These are phyloP conservation scores for Metellina segmentata DNA, from an alignment of 2,888 invertebrate genomes.

Conservation along the genomic window DNA sequence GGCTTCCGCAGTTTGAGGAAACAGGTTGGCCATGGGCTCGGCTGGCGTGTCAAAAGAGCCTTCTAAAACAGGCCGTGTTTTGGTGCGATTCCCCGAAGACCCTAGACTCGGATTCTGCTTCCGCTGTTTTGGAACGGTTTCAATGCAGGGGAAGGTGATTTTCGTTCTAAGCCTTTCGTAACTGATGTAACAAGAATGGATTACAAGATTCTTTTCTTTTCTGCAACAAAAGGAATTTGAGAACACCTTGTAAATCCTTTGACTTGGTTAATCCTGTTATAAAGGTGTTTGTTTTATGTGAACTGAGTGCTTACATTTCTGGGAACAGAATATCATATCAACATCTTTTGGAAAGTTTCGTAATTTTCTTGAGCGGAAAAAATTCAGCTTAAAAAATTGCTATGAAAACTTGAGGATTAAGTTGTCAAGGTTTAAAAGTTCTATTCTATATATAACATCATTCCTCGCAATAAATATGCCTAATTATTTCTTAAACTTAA, in stretches of 20 bases:
- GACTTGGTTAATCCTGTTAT: neutral
- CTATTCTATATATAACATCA: too few species aligned
- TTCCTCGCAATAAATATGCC: too few species aligned
- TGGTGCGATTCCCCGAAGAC: conserved; percentile 38
- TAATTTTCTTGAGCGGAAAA: too few species aligned
- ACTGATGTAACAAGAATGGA: conserved; percentile 43
- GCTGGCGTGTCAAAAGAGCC: conserved; percentile 39
- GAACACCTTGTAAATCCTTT: neutral
- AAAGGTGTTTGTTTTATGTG: neutral
- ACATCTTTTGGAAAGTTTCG: too few species aligned
- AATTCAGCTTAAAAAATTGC: too few species aligned
- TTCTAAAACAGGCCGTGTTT: conserved; percentile 40
- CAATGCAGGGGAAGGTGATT: conserved; percentile 21
- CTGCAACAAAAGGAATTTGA: neutral
- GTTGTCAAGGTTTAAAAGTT: too few species aligned
- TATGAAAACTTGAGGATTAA: too few species aligned
- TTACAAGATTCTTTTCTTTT: conserved; percentile 13
- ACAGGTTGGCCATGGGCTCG: conserved; percentile 66
- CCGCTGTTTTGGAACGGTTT: conserved; percentile 12
- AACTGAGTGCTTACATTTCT: neutral
- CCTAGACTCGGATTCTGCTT: conserved; percentile 28
- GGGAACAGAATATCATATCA: neutral
- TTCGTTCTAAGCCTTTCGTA: conserved; percentile 36
- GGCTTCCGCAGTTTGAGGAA: conserved; percentile 66
- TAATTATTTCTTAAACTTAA: too few species aligned